Conservation (phyloP, 2,888 invertebrate species). For the Cerceris rybyensis region DNA sequence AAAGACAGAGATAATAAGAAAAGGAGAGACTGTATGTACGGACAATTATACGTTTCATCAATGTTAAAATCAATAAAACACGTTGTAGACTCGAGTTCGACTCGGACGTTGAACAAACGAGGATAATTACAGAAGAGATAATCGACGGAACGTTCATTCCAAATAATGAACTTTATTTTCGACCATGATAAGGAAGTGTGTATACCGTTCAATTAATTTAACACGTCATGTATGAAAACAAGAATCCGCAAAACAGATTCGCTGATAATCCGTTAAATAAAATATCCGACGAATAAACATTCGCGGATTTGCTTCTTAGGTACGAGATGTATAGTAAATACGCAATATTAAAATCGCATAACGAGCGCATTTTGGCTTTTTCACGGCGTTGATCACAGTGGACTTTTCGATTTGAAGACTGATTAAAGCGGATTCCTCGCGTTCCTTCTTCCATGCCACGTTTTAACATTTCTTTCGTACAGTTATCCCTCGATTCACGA, state of each 20-base stretch:
- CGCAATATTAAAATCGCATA: conserved; percentile 15
- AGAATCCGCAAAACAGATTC: no score
- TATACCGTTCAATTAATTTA: not conserved
- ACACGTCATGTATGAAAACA: no score
- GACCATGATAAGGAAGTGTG: not conserved
- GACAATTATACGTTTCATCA: not conserved
- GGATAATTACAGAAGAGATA: conserved; percentile 1
- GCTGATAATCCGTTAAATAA: not conserved
- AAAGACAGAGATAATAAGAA: no score
- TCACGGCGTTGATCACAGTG: conserved; percentile 30
- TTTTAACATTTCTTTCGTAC: conserved; percentile 5
- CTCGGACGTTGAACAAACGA: conserved; percentile 33
- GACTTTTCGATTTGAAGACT: conserved; percentile 57
- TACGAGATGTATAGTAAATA: conserved; percentile 7
- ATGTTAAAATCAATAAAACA: conserved; percentile 8
- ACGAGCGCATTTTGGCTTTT: conserved; percentile 22
- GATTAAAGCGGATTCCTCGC: conserved; percentile 39
- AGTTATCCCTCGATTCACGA: no score
- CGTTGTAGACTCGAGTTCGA: conserved; percentile 11
- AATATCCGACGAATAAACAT: conserved; percentile 7
- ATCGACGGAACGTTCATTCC: conserved; percentile 8
- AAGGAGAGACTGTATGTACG: no score
- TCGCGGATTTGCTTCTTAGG: not conserved
- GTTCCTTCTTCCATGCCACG: conserved; percentile 50
- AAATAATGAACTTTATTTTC: conserved; percentile 2